Evolutionary conservation across 2,888 invertebrate species (phyloP), one percentile per base, ranked within the genome.

Genomic region (Melanostoma scalare): DNA sequence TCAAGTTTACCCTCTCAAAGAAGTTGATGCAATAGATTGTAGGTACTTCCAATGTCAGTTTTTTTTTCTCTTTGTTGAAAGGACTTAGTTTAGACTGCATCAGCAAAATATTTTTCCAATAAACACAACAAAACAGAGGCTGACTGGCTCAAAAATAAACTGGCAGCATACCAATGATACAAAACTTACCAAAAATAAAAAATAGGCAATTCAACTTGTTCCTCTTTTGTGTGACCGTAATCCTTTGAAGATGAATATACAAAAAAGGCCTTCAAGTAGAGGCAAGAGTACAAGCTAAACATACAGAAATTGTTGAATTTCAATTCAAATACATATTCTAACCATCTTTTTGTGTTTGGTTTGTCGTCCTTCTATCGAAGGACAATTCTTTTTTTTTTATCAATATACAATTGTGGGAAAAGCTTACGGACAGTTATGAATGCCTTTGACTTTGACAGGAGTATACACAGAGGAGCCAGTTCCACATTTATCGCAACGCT

Each of bases 131-230:
- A 35, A 38, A 30, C 2, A 20, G 20, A 38, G 38, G 10, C 20
- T 4, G 9, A 20, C 9, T 20, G 30, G 20, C 20, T 30, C 36
- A 46, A 60, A 52, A 52, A 36, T 35, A 6, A 36, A 42, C 50
- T 76, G 68, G 20, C 68, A 44, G 55, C 46, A 48, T 36, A 71
- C 50, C 71, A 71, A 56, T 65, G 55, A 30, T 61, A 46, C 63
- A 20, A 20, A 20, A 20, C 20, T 20, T 55, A 63, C 8, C 61
- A 31, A 44, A n/a, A n/a, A n/a, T n/a, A n/a, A n/a, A 44, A 60
- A 60, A 20, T 8, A 36, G 52, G 4, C 36, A 53, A 60, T 46
- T 58, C 44, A 5, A 53, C 40, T 46, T 20, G 33, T 10, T 20
- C 9, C 4, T 30, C 61, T 5, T n/a, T 31, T 38, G 6, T 40